Evolutionary conservation across 2,888 invertebrate species (phyloP), one percentile per base, ranked within the genome.

Genomic region (Drosophila rubida): DNA sequence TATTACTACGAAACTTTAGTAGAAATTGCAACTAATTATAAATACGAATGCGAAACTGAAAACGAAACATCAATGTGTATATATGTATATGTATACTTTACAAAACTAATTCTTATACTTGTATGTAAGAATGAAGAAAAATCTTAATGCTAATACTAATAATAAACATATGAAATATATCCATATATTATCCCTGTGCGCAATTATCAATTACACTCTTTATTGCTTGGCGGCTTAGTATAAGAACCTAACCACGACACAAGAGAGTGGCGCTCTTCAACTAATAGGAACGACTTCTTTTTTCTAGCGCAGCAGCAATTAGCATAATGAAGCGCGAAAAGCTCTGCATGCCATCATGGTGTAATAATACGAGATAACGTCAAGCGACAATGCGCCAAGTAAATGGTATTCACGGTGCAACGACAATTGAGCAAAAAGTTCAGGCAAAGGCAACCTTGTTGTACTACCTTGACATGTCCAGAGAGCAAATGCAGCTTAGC

Each of bases 81-180:
- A 69, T 75, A 75, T 64, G 53, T 77, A 59, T 67, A 75, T 69
- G 63, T 78, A 69, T 67, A 68, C 69, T 57, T 70, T 57, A 76
- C 4, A 58, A 67, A 58, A 69, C 69, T 71, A 67, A 67, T 54
- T 59, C 62, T 25, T 37, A 49, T 32, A 25, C 14, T 30, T 14
- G 16, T 49, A 63, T 46, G 42, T 57, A 59, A 69, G 60, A 65
- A 67, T 68, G 58, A 55, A 57, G 49, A n/a, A 32, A 73, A 63
- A 69, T 64, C 50, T 62, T 58, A 63, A 65, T 73, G 37, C 62
- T 70, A 86, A 86, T 58, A 63, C 65, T 73, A 37, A 60, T 65
- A 86, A 86, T 81, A 81, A 83, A 83, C 30, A 49, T 71, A 80
- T 54, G 11, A 83, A 69, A 72, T 80, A 77, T 62, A 64, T 60